Evolutionary conservation across 2,113 vertebrate genomes (phyloP), one percentile per base, ranked within the genome.

Genomic region (Clarias macrocephalus): DNA sequence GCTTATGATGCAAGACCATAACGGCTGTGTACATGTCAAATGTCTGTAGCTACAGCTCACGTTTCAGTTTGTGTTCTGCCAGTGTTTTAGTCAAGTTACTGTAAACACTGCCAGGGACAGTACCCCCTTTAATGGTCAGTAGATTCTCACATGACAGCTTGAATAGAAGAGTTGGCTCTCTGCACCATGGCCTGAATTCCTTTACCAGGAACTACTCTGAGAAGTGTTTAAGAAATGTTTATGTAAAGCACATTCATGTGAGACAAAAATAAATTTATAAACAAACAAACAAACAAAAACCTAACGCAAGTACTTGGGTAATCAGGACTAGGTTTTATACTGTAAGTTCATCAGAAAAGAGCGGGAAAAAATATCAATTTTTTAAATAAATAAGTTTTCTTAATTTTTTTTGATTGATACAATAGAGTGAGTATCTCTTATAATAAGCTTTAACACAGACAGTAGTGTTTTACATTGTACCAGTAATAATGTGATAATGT

Each of bases 1-100:
- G n/a, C 30, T 28, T 63, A 57, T 37, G 33, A 75, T 73, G n/a
- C 5, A n/a, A 80, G n/a, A 80, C 19, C 54, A 88, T 89, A 59
- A 80, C 54, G 33, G 25, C 65, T 52, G 88, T 93, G 92, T 93
- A 93, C 89, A 92, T 81, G 89, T 93, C 73, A 87, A 83, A 88
- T 89, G 62, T 80, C 92, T 21, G 21, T 56, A 52, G 76, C 83
- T 63, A 73, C 56, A 73, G 66, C n/a, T 87, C 56, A 76, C 15
- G 76, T 87, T 83, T 81, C 82, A 42, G 62, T 86, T 83, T 80
- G 10, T 15, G 18, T 82, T 48, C 86, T 86, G 68, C 87, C 68
- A 68, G 25, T 3, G 56, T 72, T 79, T 87, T 79, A 16, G 79
- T 81, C 52, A 83, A 21, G 84, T 92, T 91, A 89, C 92, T 91